These are phyloP conservation scores for Volucella bombylans DNA, from an alignment of 2,888 invertebrate genomes.

Conservation along the genomic window DNA sequence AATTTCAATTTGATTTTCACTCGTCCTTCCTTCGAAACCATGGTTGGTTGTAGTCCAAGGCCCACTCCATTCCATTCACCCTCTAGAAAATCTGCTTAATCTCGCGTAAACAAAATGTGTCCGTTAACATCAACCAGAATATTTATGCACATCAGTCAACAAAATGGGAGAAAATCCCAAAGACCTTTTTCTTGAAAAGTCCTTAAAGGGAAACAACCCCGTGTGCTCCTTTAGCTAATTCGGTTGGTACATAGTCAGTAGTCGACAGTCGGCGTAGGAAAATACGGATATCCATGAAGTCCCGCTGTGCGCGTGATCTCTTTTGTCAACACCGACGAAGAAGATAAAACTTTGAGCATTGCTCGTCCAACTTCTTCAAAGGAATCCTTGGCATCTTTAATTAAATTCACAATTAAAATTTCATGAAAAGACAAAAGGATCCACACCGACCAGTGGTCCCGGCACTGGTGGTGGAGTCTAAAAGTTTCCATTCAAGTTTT, in stretches of 20 bases:
- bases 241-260: constrained; percentile 9
- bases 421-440: constrained; percentile 75
- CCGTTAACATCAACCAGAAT: constrained; percentile 67
- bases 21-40: neutral
- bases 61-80: constrained; percentile 3
- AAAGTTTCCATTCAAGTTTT: constrained; percentile 63
- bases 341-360: constrained; percentile 35
- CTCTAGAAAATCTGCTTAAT: constrained; percentile 75
- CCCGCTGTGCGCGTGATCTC: constrained; percentile 52
- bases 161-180: constrained; percentile 16
- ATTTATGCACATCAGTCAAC: constrained; percentile 65
- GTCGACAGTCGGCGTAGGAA: no score
- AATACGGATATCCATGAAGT: constrained; percentile 49
- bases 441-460: constrained; percentile 8
- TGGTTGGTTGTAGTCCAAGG: neutral
- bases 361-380: constrained; percentile 76
- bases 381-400: constrained; percentile 79
- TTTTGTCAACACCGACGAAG: constrained; percentile 64
- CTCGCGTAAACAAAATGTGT: constrained; percentile 77
- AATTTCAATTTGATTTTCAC: constrained; percentile 76
- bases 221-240: constrained; percentile 39
- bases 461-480: constrained; percentile 5
- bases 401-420: constrained; percentile 80
- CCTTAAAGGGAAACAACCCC: neutral
- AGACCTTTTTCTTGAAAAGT: constrained; percentile 38